These are phyloP conservation scores for Tenthredo notha DNA, from an alignment of 2,888 invertebrate genomes.

Conservation along the genomic window DNA sequence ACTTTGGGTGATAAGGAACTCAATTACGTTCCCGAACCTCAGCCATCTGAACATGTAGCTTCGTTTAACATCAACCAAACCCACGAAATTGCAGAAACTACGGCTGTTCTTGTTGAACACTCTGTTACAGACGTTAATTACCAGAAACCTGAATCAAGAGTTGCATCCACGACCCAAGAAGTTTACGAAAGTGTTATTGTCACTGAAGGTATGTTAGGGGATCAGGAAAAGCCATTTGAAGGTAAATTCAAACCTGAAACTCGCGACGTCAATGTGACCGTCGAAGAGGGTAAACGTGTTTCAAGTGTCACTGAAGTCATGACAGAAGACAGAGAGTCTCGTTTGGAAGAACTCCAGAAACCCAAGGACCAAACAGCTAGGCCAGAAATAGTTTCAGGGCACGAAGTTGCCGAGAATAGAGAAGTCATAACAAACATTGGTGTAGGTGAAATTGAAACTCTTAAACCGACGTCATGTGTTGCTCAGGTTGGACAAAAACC, in stretches of 20 bases:
- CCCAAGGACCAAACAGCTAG: slow-evolving; percentile 74
- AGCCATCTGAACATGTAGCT: slow-evolving; percentile 65
- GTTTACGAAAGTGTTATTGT: slow-evolving; percentile 69
- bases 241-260: slow-evolving; percentile 74
- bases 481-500: slow-evolving; percentile 77
- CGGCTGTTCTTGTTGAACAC: slow-evolving; percentile 75
- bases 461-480: slow-evolving; percentile 69
- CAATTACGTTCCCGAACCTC: slow-evolving; percentile 65
- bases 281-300: slow-evolving; percentile 77
- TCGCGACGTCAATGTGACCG: slow-evolving; percentile 76
- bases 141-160: slow-evolving; percentile 62
- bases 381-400: slow-evolving; percentile 70
- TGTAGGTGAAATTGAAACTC: slow-evolving; percentile 73
- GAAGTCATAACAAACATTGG: slow-evolving; percentile 78
- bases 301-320: slow-evolving; percentile 79
- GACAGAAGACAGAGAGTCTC: slow-evolving; percentile 78
- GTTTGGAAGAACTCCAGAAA: slow-evolving; percentile 71
- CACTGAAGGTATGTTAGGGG: slow-evolving; percentile 71
- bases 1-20: slow-evolving; percentile 80
- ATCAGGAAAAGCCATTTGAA: slow-evolving; percentile 74
- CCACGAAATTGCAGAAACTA: slow-evolving; percentile 78
- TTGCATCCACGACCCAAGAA: slow-evolving; percentile 64
- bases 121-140: slow-evolving; percentile 61
- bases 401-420: slow-evolving; percentile 79
- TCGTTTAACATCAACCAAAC: slow-evolving; percentile 64